Percentiles rank a stretch among this genome's conserved stretches.
These are phyloP conservation scores for Formica aserva DNA, from an alignment of 2,888 invertebrate genomes.

Conservation along the genomic window DNA sequence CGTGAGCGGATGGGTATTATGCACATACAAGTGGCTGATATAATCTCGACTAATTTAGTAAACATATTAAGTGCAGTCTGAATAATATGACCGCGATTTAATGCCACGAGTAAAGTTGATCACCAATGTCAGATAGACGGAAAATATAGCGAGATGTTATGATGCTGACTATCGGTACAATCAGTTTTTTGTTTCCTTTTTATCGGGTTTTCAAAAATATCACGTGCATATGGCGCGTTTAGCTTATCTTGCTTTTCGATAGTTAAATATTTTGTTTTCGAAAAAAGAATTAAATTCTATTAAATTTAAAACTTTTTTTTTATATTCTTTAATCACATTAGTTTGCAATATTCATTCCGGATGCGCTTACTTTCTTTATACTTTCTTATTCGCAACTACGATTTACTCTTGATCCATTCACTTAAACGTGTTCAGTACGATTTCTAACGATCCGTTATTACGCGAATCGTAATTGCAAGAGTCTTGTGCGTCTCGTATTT, in stretches of 20 bases:
- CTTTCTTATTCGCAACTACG: constrained; percentile 10
- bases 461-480: neutral
- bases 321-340: neutral
- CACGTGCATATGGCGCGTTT: neutral
- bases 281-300: neutral
- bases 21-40: constrained; percentile 77
- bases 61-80: constrained; percentile 82
- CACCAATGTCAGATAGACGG: constrained; percentile 62
- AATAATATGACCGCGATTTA: constrained; percentile 79
- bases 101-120: constrained; percentile 70
- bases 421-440: neutral
- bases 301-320: neutral
- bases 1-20: constrained; percentile 69
- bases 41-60: constrained; percentile 80
- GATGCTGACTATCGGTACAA: neutral
- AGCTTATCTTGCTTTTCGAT: neutral
- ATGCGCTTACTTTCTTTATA: neutral
- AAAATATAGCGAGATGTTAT: constrained; percentile 58
- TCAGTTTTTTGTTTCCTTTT: constrained; percentile 14
- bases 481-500: neutral
- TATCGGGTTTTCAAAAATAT: neutral
- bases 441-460: constrained; percentile 13
- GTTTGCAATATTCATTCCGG: neutral
- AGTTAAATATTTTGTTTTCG: constrained; percentile 13
- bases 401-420: neutral